phyloP scores from a whole-genome alignment of 1,140 invertebrate genomes.

The Globodera ellingtonae region DNA sequence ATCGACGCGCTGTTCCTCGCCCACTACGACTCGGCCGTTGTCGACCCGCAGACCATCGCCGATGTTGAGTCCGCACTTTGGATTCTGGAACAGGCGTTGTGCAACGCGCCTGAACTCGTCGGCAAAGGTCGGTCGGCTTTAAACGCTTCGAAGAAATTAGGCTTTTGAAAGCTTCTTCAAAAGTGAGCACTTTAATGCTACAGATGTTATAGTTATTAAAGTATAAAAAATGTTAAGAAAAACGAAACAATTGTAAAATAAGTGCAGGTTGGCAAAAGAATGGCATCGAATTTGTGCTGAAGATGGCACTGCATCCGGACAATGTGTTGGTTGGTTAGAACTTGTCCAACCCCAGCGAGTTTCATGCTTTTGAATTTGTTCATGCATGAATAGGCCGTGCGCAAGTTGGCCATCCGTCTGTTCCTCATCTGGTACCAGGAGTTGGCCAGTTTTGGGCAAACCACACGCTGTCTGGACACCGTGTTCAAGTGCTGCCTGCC shows the following conservation, averaged over 20 bases:
- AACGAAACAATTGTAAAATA: too few species aligned
- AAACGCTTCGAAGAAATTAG: neutral
- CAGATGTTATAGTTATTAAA: too few species aligned
- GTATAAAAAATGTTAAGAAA: too few species aligned
- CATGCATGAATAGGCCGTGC: constrained; percentile 36
- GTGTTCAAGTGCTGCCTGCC: constrained; percentile 62
- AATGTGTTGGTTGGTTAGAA: constrained; percentile 30
- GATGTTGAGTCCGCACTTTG: constrained; percentile 61
- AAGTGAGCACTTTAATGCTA: too few species aligned
- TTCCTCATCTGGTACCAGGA: constrained; percentile 65
- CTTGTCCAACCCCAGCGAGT: neutral
- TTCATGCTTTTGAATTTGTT: constrained; percentile 21
- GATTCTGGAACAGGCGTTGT: constrained; percentile 62
- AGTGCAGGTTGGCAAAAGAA: constrained; percentile 58
- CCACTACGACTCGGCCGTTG: constrained; percentile 40
- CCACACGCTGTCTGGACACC: constrained; percentile 46
- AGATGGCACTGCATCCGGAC: constrained; percentile 55
- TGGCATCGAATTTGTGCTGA: constrained; percentile 60
- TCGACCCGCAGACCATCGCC: constrained; percentile 41
- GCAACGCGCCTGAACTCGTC: constrained; percentile 58
- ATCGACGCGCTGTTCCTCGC: constrained; percentile 58
- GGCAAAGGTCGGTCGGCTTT: constrained; percentile 47
- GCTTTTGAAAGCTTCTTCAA: too few species aligned
- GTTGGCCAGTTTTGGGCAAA: constrained; percentile 48
- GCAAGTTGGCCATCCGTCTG: constrained; percentile 62